A percentile compares a stretch with the other conserved stretches of the same genome.
Evolutionary conservation across 1,140 invertebrate species (phyloP).

Genomic region (Paralvinella palmiformis): DNA sequence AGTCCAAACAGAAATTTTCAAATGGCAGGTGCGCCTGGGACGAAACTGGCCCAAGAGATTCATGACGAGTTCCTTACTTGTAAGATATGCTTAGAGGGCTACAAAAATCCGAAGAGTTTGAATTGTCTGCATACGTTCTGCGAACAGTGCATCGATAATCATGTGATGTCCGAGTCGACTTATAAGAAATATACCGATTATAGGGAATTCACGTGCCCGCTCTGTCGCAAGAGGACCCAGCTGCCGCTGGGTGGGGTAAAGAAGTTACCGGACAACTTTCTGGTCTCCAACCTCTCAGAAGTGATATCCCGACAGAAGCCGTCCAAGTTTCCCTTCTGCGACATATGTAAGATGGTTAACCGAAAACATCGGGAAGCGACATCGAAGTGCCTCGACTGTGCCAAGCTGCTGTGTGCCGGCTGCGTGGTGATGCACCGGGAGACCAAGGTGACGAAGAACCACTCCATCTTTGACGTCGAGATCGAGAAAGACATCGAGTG

Average conservation of each 20-base stretch:
- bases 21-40: conserved; percentile 6
- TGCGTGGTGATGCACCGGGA: conserved; percentile 48
- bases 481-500: conserved; percentile 53
- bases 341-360: conserved; percentile 50
- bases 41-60: conserved; percentile 20
- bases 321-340: conserved; percentile 49
- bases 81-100: conserved; percentile 46
- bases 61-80: conserved; percentile 40
- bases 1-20: no score
- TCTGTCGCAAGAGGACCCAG: conserved; percentile 51
- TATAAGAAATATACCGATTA: conserved; percentile 52
- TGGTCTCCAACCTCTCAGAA: conserved; percentile 49
- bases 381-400: conserved; percentile 52
- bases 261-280: conserved; percentile 52
- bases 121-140: conserved; percentile 91
- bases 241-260: conserved; percentile 50
- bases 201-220: conserved; percentile 51
- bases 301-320: conserved; percentile 43
- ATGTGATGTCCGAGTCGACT: conserved; percentile 46
- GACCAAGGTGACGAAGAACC: conserved; percentile 48
- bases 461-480: conserved; percentile 50
- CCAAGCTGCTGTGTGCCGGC: conserved; percentile 48
- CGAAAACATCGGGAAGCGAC: conserved; percentile 46
- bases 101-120: conserved; percentile 65
- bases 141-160: conserved; percentile 64